Evolutionary conservation across 92 coral and sea anemone genomes (phyloP).

Genomic region (Chrysogorgia sp.): DNA sequence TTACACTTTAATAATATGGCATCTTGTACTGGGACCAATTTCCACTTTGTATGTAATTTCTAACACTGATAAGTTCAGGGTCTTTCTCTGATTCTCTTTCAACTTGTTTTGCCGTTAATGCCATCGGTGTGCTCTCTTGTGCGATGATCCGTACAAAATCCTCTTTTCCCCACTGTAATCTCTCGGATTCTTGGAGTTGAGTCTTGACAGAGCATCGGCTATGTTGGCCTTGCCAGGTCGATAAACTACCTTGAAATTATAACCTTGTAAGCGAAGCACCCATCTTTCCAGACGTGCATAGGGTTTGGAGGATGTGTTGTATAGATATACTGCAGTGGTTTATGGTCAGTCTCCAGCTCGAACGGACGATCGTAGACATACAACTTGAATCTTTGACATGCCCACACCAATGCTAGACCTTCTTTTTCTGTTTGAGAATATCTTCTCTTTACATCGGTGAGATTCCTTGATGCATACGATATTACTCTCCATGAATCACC

Average conservation of each 20-base stretch:
- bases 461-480: conserved; percentile 49
- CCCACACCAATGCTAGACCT: conserved; percentile 56
- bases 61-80: too few species aligned
- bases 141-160: conserved; percentile 57
- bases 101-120: conserved; percentile 55
- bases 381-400: conserved; percentile 51
- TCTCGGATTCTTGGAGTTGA: conserved; percentile 56
- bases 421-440: too few species aligned
- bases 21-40: conserved; percentile 11
- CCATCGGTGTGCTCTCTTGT: conserved; percentile 60
- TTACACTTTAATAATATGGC: conserved; percentile 19
- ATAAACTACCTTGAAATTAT: conserved; percentile 46
- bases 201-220: conserved; percentile 53
- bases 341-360: conserved; percentile 51
- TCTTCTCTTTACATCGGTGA: conserved; percentile 49
- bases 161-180: conserved; percentile 64
- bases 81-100: conserved; percentile 62
- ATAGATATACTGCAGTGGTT: conserved; percentile 50
- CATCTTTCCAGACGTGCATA: conserved; percentile 53
- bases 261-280: conserved; percentile 50
- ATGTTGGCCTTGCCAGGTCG: conserved; percentile 50
- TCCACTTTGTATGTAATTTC: too few species aligned
- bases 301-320: conserved; percentile 42
- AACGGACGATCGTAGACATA: conserved; percentile 49
- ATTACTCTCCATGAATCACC: conserved; percentile 50